Evolutionary conservation across 92 coral and sea anemone genomes (phyloP), one percentile per base, ranked within the genome.

Genomic region (Ricordea florida): DNA sequence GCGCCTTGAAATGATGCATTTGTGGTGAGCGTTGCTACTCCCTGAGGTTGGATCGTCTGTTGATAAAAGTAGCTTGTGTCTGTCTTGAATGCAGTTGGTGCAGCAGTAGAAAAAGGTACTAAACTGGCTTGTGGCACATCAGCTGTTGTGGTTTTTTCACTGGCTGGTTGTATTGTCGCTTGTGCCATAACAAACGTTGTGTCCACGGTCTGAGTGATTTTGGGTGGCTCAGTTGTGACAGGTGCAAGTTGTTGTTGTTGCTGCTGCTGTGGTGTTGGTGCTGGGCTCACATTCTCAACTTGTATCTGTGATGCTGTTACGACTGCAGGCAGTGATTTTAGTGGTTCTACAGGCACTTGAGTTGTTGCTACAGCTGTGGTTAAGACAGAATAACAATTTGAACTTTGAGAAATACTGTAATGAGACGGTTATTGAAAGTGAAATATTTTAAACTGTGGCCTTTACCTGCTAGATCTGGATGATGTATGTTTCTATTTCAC

Each of bases 261-360:
- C 27, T 55, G 66, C 67, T 73, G 72, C n/a, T 78, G 51, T 4
- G 96, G 85, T 7, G 90, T 78, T 13, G 91, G 85, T 10, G 92
- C 98, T 11, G 98, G 98, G 49, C 98, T 94, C 65, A 94, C 85
- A 50, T 94, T 94, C 57, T 94, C 98, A 28, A 94, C 94, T 65
- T 87, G 97, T 32, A 88, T 62, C 16, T 87, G 93, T 34, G 97
- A 73, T 34, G 86, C 78, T 6, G 89, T 53, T 11, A 82, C 69
- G 10, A 89, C 78, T 35, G 93, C 72, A 10, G 92, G 86, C 9
- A 80, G 52, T 29, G 89, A 74, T 65, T 70, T 70, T 8, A 70
- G 43, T 70, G 77, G 77, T 17, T 70, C 77, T 6, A 65, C 52
- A 16, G 65, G 22, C 8, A 27, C 10, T 65, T 70, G 77, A 25